phyloP scores from a whole-genome alignment of 1,140 invertebrate genomes.

The Caerostris extrusa region DNA sequence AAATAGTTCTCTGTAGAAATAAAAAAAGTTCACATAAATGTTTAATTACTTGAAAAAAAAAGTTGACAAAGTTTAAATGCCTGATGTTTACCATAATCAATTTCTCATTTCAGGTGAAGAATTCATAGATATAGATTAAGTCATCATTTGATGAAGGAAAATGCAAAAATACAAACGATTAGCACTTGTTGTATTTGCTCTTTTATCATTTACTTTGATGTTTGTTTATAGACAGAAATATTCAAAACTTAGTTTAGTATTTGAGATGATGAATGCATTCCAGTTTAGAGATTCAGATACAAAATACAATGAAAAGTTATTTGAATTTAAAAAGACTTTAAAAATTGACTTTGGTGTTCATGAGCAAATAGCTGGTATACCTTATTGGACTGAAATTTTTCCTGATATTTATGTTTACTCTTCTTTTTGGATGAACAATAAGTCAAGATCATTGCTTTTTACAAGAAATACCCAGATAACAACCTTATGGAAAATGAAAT shows the following conservation, averaged over 20 bases:
- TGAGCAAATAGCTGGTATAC: conserved; percentile 16
- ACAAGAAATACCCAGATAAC: not conserved
- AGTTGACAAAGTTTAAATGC: too few relatives aligned
- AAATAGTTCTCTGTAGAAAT: too few relatives aligned
- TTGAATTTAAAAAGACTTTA: conserved; percentile 28
- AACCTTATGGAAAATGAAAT: conserved; percentile 26
- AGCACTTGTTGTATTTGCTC: conserved; percentile 11
- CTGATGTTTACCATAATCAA: too few relatives aligned
- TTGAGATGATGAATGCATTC: conserved; percentile 59
- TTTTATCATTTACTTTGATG: conserved; percentile 16
- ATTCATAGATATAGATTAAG: not conserved
- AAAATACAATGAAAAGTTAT: not conserved
- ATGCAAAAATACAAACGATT: conserved; percentile 36
- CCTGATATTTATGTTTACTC: conserved; percentile 51
- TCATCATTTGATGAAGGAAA: not conserved
- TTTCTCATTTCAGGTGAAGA: not conserved
- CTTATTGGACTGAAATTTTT: conserved; percentile 50
- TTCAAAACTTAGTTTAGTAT: conserved; percentile 42
- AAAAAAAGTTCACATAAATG: too few relatives aligned
- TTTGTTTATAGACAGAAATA: conserved; percentile 47
- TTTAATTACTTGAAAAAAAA: too few relatives aligned
- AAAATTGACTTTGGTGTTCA: conserved; percentile 29
- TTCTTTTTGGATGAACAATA: conserved; percentile 44
- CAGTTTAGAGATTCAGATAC: not conserved
- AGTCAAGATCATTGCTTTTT: conserved; percentile 1